Percentiles rank a stretch among this genome's conserved stretches.
Conservation (phyloP, 2,797 vertebrate species). For the Macrochelys suwanniensis region DNA sequence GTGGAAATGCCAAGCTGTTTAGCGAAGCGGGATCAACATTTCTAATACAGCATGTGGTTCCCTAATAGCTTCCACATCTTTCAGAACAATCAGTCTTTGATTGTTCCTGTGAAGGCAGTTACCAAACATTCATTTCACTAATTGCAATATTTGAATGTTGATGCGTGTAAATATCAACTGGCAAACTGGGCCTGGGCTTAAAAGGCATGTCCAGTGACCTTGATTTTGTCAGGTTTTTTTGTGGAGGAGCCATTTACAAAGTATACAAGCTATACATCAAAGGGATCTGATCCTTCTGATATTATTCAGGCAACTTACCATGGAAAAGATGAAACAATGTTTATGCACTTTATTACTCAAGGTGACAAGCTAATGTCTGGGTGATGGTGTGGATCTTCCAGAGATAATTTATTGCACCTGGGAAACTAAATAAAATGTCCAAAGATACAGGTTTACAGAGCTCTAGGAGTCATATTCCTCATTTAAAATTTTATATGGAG, state of each 20-base stretch:
- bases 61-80: constrained; percentile 54
- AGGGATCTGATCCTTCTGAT: constrained; percentile 49
- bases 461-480: background rate
- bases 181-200: background rate
- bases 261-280: constrained; percentile 65
- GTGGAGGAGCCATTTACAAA: constrained; percentile 66
- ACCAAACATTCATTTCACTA: constrained; percentile 56
- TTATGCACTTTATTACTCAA: constrained; percentile 77
- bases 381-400: constrained; percentile 55
- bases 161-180: constrained; percentile 63
- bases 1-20: constrained; percentile 65
- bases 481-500: constrained; percentile 24
- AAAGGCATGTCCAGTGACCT: constrained; percentile 42
- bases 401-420: constrained; percentile 59
- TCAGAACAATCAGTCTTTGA: constrained; percentile 52
- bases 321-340: constrained; percentile 68
- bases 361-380: constrained; percentile 67
- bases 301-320: constrained; percentile 62
- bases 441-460: constrained; percentile 19
- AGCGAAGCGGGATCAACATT: constrained; percentile 60
- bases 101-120: constrained; percentile 65
- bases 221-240: constrained; percentile 57
- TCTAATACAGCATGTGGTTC: constrained; percentile 46
- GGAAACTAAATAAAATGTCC: constrained; percentile 52
- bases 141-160: constrained; percentile 63